phyloP scores from a whole-genome alignment of 1,140 invertebrate species.

The Musca vetustissima region DNA sequence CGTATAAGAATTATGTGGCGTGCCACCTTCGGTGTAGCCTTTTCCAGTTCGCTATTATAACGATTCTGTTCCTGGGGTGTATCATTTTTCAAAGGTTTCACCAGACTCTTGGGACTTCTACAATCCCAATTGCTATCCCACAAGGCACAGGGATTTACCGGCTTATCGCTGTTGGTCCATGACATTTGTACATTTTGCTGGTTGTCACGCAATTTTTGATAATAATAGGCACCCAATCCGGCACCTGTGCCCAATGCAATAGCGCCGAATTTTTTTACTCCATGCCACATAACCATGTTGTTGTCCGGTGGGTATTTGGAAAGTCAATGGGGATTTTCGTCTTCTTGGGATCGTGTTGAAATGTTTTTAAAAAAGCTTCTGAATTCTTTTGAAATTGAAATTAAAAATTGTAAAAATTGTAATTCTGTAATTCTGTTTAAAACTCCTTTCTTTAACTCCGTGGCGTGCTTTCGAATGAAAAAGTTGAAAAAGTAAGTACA shows the following conservation, averaged over 20 bases:
- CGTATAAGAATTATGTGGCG: constrained; percentile 88
- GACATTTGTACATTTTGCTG: constrained; percentile 52
- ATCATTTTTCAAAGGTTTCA: constrained; percentile 62
- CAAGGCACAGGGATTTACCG: constrained; percentile 61
- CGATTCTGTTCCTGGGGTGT: constrained; percentile 65
- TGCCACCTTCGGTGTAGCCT: constrained; percentile 68
- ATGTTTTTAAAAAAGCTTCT: no score
- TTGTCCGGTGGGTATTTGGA: background rate
- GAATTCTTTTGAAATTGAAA: no score
- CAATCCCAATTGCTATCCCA: constrained; percentile 92
- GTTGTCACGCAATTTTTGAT: constrained; percentile 37
- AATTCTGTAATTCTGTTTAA: no score
- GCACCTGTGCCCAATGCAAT: constrained; percentile 45
- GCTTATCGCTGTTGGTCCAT: constrained; percentile 66
- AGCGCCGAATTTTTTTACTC: constrained; percentile 43
- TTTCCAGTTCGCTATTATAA: constrained; percentile 64
- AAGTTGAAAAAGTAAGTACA: no score
- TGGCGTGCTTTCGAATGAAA: no score
- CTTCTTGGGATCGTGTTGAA: no score
- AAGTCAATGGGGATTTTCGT: no score
- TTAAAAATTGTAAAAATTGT: no score
- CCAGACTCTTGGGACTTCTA: constrained; percentile 71
- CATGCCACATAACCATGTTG: constrained; percentile 31
- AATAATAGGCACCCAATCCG: constrained; percentile 44
- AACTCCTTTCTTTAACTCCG: no score